Evolutionary conservation across 2,113 vertebrate species (phyloP).

Genomic region (Tichodroma muraria): DNA sequence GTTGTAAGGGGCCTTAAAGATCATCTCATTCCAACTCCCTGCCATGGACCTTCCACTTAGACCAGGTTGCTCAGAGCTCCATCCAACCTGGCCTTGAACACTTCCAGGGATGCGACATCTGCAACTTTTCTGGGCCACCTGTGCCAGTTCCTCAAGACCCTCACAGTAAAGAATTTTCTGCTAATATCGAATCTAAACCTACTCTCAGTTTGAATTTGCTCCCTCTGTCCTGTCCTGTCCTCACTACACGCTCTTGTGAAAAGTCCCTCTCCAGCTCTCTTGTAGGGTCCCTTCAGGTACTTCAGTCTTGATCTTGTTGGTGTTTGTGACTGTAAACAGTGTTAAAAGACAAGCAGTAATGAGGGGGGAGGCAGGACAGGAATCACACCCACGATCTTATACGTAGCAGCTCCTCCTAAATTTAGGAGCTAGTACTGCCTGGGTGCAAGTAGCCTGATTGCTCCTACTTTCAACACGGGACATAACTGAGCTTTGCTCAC

Average conservation of each 20-base stretch:
- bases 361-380: rapidly evolving
- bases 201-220: neutral
- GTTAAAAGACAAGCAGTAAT: neutral
- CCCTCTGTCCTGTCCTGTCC: neutral
- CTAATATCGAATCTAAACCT: neutral
- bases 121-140: neutral
- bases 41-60: neutral
- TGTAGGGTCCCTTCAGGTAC: neutral
- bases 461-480: neutral
- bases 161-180: neutral
- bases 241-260: too few relatives aligned
- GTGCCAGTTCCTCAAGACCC: too few relatives aligned
- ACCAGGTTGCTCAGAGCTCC: neutral
- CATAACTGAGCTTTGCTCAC: neutral
- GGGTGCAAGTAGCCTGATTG: too few relatives aligned
- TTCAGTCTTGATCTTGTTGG: neutral
- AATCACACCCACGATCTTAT: neutral
- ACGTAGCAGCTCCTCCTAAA: neutral
- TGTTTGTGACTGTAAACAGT: neutral
- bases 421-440: neutral
- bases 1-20: neutral
- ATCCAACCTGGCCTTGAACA: neutral
- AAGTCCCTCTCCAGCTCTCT: neutral
- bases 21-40: neutral
- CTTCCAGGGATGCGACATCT: neutral